These are phyloP conservation scores for Horisme vitalbata DNA, from an alignment of 2,888 invertebrate species.

Conservation along the genomic window DNA sequence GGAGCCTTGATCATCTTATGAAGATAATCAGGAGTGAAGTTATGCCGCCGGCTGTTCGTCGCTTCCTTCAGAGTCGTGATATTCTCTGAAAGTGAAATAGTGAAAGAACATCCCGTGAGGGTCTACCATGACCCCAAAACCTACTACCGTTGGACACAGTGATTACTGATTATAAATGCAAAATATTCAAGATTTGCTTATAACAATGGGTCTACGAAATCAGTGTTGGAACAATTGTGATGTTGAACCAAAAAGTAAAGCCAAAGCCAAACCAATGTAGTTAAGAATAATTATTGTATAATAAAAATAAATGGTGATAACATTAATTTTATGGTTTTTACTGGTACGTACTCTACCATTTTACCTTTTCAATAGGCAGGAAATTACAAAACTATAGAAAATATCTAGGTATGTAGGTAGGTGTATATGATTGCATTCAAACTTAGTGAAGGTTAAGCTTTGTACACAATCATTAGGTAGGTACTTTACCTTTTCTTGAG, in stretches of 20 bases:
- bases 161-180: slow-evolving; percentile 32
- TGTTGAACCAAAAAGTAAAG: slow-evolving; percentile 54
- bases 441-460: no score
- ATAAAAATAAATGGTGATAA: slow-evolving; percentile 35
- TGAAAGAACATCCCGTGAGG: slow-evolving; percentile 43
- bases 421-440: no score
- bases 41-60: slow-evolving; percentile 50
- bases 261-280: slow-evolving; percentile 46
- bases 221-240: slow-evolving; percentile 45
- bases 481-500: no score
- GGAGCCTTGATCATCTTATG: slow-evolving; percentile 65
- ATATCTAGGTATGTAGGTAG: no score
- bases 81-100: slow-evolving; percentile 39
- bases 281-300: slow-evolving; percentile 47
- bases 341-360: slow-evolving; percentile 27
- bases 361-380: no score
- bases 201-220: slow-evolving; percentile 27
- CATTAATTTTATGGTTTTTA: slow-evolving; percentile 27
- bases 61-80: slow-evolving; percentile 39
- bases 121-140: slow-evolving; percentile 37
- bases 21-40: slow-evolving; percentile 58
- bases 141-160: slow-evolving; percentile 35
- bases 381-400: no score
- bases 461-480: no score
- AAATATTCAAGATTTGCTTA: no score